Evolutionary conservation across 2,113 vertebrate genomes (phyloP), one percentile per base, ranked within the genome.

Genomic region (Passerina amoena): DNA sequence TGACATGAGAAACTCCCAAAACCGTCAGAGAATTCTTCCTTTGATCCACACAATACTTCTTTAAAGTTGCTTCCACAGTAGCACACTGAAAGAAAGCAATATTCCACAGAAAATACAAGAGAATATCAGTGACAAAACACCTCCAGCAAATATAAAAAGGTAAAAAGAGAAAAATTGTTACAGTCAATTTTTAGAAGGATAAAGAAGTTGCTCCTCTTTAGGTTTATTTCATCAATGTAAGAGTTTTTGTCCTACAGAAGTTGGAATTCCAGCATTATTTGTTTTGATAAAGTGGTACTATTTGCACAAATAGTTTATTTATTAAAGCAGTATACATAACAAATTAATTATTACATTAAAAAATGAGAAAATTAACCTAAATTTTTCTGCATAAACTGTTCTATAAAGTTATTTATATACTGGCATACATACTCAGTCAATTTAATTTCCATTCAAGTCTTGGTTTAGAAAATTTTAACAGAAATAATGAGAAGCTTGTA

Each of bases 1-100:
- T 98, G 98, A 97, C 99, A 99, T 28, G 98, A 98, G 96, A 99
- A 99, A 96, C 98, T 98, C 76, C 99, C 99, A 31, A 95, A 98
- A 94, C 98, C 98, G 24, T 99, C 98, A 88, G 98, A 99, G 56
- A 97, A 97, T 27, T 98, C 98, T 87, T 97, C 95, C 71, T 99
- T 98, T 38, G 98, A 98, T 77, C 99, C 99, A 96, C 99, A 99
- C 20, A 97, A 95, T 40, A 98, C 98, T 75, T 99, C 97, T 76
- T 98, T 98, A 48, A 97, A 97, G n/a, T 83, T 98, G 51, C 94
- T 98, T 68, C 99, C 99, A 94, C 99, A 99, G 97, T 99, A 99
- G 96, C 99, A 99, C 45, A 98, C 98, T 98, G 88, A 69, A 94
- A 86, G 57, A 92, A 91, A 96, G 21, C 33, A 69, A 57, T 12